Conservation (phyloP, 2,888 invertebrate genomes). For the Phlogophora meticulosa region DNA sequence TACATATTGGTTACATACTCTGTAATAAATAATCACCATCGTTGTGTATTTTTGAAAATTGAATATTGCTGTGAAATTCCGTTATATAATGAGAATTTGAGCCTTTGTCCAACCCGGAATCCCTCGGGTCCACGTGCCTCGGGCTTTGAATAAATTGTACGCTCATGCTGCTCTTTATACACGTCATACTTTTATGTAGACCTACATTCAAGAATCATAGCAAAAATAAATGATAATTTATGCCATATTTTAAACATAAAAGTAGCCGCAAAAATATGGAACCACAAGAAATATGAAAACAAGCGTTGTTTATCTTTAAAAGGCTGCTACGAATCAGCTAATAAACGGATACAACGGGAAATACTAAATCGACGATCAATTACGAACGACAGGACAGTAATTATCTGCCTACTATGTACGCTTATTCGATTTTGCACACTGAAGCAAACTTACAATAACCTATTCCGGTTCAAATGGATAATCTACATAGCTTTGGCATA, state of each 20-base stretch:
- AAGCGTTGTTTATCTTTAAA: slow-evolving; percentile 24
- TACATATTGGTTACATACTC: slow-evolving; percentile 18
- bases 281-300: slow-evolving; percentile 24
- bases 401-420: slow-evolving; percentile 52
- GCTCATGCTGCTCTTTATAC: slow-evolving; percentile 38
- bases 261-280: slow-evolving; percentile 12
- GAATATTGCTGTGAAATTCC: slow-evolving; percentile 70
- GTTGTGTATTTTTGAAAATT: slow-evolving; percentile 57
- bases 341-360: slow-evolving; percentile 44
- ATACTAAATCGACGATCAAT: slow-evolving; percentile 37
- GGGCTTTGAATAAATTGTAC: slow-evolving; percentile 77
- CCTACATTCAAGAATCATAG: slow-evolving; percentile 30
- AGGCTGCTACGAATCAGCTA: slow-evolving; percentile 32
- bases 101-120: slow-evolving; percentile 73
- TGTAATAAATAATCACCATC: slow-evolving; percentile 3
- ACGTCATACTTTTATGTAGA: slow-evolving; percentile 37
- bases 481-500: slow-evolving; percentile 49
- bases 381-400: slow-evolving; percentile 34
- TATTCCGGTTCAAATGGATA: slow-evolving; percentile 51
- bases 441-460: slow-evolving; percentile 39
- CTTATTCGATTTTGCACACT: slow-evolving; percentile 57
- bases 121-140: slow-evolving; percentile 66
- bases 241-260: slow-evolving; percentile 55
- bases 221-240: slow-evolving; percentile 32
- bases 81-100: slow-evolving; percentile 75